Evolutionary conservation across 37 sponge, comb jelly and placozoan genomes (phyloP).

Genomic region (Agelas oroides): DNA sequence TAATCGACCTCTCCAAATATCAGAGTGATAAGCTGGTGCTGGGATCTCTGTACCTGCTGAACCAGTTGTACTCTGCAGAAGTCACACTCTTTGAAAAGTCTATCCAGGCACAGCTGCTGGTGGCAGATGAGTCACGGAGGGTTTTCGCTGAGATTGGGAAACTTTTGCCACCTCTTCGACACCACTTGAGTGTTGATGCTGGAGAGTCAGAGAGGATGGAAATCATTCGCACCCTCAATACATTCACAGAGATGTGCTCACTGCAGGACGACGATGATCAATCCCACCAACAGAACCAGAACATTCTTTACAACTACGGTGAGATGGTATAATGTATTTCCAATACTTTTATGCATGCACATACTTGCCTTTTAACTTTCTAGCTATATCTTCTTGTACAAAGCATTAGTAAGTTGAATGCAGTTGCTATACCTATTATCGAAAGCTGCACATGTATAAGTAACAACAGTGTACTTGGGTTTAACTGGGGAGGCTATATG

Average conservation of each 20-base stretch:
- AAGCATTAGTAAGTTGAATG: too few species aligned
- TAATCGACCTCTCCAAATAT: conserved; percentile 58
- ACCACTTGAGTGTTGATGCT: background rate
- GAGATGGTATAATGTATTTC: too few species aligned
- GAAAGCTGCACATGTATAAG: too few species aligned
- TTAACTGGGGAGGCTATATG: too few species aligned
- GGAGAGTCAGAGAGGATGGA: conserved; percentile 33
- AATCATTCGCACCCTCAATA: conserved; percentile 10
- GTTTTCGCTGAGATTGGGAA: conserved; percentile 3
- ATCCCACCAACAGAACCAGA: conserved; percentile 81
- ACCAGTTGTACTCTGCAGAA: conserved; percentile 43
- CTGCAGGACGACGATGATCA: conserved; percentile 55
- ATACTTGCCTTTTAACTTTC: too few species aligned
- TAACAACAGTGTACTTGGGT: too few species aligned
- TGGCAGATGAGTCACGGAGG: background rate
- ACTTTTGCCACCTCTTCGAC: background rate
- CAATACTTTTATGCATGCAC: too few species aligned
- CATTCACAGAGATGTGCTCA: conserved; percentile 40
- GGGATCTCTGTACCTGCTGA: conserved; percentile 56
- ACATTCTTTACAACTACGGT: conserved; percentile 80
- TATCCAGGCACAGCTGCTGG: conserved; percentile 44
- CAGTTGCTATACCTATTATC: too few species aligned
- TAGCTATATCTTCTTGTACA: too few species aligned
- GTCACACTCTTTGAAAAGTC: conserved; percentile 65
- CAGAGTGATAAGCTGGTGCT: conserved; percentile 43